Percentiles rank a stretch among this genome's conserved stretches.
Conservation (phyloP, 1,140 invertebrate species). For the Caenorhabditis tropicalis region DNA sequence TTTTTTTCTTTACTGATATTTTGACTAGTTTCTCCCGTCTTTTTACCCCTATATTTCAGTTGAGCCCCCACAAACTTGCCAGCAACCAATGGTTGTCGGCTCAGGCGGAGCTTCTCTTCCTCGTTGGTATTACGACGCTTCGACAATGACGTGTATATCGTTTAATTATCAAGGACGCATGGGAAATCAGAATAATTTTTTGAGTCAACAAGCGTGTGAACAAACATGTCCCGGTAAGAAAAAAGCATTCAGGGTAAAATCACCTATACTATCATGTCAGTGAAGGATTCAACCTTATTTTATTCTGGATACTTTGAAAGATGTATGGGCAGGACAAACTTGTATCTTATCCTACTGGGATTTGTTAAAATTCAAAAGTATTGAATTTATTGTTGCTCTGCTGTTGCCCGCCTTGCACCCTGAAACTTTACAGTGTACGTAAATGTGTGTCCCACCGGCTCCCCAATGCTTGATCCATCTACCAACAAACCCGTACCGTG, state of each 20-base stretch:
- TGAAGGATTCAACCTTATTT: no score
- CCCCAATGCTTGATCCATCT: constrained; percentile 49
- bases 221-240: constrained; percentile 59
- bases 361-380: no score
- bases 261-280: no score
- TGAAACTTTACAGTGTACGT: constrained; percentile 54
- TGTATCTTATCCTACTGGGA: no score
- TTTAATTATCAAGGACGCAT: constrained; percentile 61
- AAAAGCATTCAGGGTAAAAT: no score
- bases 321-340: no score
- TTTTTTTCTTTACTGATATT: no score
- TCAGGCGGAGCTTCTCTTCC: constrained; percentile 55
- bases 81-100: constrained; percentile 60
- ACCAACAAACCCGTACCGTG: constrained; percentile 58
- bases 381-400: no score
- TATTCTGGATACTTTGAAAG: no score
- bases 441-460: constrained; percentile 63
- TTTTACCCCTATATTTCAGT: constrained; percentile 33
- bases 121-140: constrained; percentile 61
- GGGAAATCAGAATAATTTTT: constrained; percentile 66
- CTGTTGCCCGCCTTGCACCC: not conserved
- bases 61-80: constrained; percentile 54
- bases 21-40: not conserved
- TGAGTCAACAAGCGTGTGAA: constrained; percentile 59
- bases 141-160: constrained; percentile 54